Evolutionary conservation across 1,140 invertebrate genomes (phyloP).

Genomic region (Mercenaria mercenaria): DNA sequence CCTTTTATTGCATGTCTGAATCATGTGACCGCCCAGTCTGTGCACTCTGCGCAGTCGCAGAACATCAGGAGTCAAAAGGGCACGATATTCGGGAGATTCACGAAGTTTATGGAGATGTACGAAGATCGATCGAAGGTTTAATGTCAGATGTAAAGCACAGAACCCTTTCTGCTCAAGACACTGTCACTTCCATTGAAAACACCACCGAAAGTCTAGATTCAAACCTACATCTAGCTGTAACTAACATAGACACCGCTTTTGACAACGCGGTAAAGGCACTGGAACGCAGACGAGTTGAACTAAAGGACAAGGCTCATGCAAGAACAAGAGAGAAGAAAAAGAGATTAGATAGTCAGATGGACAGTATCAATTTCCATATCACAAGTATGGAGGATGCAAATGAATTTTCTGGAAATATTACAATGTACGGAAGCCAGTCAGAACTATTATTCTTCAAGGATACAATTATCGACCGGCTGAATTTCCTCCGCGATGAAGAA

Average conservation of each 20-base stretch:
- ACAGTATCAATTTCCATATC: constrained; percentile 58
- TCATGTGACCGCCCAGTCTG: constrained; percentile 52
- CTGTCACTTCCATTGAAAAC: constrained; percentile 38
- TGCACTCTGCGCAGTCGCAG: constrained; percentile 52
- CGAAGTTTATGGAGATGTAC: constrained; percentile 56
- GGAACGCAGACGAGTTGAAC: constrained; percentile 45
- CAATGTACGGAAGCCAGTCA: constrained; percentile 50
- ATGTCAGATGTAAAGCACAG: constrained; percentile 64
- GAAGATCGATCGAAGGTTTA: constrained; percentile 46
- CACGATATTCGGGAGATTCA: constrained; percentile 58
- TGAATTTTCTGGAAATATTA: constrained; percentile 56
- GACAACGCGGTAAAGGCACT: constrained; percentile 52
- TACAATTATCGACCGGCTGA: constrained; percentile 51
- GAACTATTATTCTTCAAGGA: constrained; percentile 62
- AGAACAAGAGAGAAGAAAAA: constrained; percentile 55
- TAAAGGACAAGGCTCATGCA: constrained; percentile 57
- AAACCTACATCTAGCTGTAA: constrained; percentile 21
- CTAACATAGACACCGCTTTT: constrained; percentile 48
- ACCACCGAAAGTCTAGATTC: constrained; percentile 38
- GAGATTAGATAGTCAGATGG: constrained; percentile 49
- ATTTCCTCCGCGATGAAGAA: constrained; percentile 58
- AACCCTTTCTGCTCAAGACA: constrained; percentile 60
- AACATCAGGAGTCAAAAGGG: constrained; percentile 60
- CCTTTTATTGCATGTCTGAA: constrained; percentile 45
- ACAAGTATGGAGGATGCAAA: constrained; percentile 58